These are phyloP conservation scores for Baronia brevicornis DNA, from an alignment of 2,888 invertebrate genomes.

Conservation along the genomic window DNA sequence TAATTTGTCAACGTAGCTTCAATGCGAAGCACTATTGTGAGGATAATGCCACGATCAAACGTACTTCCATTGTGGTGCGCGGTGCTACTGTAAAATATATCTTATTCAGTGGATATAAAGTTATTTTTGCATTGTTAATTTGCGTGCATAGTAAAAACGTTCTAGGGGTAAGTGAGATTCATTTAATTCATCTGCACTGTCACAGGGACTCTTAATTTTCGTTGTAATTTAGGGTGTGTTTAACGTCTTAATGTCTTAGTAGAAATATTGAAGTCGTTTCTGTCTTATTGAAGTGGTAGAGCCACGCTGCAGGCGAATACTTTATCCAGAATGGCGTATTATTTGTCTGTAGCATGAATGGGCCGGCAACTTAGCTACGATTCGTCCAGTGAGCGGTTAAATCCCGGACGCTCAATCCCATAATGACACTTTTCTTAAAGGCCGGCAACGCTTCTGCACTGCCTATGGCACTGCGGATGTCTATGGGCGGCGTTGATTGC, in stretches of 20 bases:
- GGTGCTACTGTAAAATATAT: conserved; percentile 21
- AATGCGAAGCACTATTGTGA: conserved; percentile 69
- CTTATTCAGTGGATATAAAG: conserved; percentile 22
- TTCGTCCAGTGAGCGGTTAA: too few species aligned
- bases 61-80: conserved; percentile 51
- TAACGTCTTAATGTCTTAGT: conserved; percentile 22
- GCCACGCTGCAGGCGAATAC: too few species aligned
- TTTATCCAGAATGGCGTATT: too few species aligned
- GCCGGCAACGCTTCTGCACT: too few species aligned
- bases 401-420: too few species aligned
- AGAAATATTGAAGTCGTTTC: not conserved
- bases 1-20: conserved; percentile 59
- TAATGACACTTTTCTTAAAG: too few species aligned
- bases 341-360: too few species aligned
- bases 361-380: too few species aligned
- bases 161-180: conserved; percentile 67
- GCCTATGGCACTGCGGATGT: too few species aligned
- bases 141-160: conserved; percentile 31
- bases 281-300: too few species aligned
- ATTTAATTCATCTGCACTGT: conserved; percentile 70
- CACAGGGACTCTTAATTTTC: conserved; percentile 66
- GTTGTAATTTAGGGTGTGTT: conserved; percentile 33
- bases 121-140: conserved; percentile 22
- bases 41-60: conserved; percentile 71
- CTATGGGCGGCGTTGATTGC: too few species aligned